Evolutionary conservation across 2,888 invertebrate species (phyloP).

Genomic region (Ephialtes manifestator): DNA sequence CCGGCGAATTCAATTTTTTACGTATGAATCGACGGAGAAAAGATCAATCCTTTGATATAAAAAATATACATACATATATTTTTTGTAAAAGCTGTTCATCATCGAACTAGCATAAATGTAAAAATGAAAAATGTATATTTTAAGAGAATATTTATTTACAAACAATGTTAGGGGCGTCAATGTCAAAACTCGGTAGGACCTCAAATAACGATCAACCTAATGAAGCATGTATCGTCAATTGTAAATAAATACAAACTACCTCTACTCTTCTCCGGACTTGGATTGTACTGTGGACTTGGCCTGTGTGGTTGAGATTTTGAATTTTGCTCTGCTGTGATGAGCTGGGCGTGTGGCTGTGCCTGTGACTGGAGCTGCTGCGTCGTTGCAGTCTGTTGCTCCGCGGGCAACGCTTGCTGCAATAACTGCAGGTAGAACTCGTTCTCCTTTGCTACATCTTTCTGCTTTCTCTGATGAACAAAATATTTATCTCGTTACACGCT

Average conservation of each 20-base stretch:
- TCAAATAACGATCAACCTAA: too few relatives aligned
- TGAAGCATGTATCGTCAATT: slow-evolving; percentile 56
- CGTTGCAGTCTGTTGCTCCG: slow-evolving; percentile 87
- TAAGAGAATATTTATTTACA: too few relatives aligned
- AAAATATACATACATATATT: too few relatives aligned
- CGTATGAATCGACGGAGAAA: too few relatives aligned
- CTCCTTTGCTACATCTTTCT: slow-evolving; percentile 97
- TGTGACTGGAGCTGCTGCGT: slow-evolving; percentile 81
- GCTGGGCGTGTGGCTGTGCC: slow-evolving; percentile 80
- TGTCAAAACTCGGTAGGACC: too few relatives aligned
- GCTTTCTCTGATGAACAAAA: slow-evolving; percentile 90
- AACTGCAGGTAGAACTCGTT: slow-evolving; percentile 98
- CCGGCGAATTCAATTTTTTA: too few relatives aligned
- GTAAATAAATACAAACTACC: slow-evolving; percentile 84
- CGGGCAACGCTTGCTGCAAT: slow-evolving; percentile 95
- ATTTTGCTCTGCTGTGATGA: slow-evolving; percentile 81
- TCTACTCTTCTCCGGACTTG: slow-evolving; percentile 86
- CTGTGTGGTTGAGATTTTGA: slow-evolving; percentile 84
- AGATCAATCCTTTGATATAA: too few relatives aligned
- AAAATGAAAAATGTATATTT: too few relatives aligned
- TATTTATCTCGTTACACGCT: background rate
- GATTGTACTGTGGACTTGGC: slow-evolving; percentile 84
- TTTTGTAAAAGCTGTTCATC: too few relatives aligned
- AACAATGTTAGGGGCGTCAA: too few relatives aligned
- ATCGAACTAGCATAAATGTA: too few relatives aligned